Percentiles rank a stretch among this genome's conserved stretches.
Conservation (phyloP, 2,113 vertebrate genomes). For the Ochotona princeps region DNA sequence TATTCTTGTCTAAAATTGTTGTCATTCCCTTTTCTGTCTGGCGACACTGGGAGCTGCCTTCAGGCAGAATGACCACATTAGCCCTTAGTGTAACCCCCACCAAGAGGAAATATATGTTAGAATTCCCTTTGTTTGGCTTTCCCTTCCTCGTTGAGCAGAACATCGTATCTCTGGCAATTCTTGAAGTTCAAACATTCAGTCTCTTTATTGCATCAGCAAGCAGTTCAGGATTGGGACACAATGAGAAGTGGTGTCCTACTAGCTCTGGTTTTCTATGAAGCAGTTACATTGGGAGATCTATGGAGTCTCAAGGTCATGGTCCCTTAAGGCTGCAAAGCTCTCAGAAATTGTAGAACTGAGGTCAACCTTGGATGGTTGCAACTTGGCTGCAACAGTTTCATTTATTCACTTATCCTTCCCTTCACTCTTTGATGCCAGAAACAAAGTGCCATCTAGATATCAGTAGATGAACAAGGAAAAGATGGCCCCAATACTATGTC, state of each 20-base stretch:
- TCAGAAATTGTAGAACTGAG: not conserved
- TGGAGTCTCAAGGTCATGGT: not conserved
- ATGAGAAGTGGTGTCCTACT: not conserved
- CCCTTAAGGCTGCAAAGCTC: not conserved
- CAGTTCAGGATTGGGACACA: not conserved
- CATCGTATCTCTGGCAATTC: constrained; percentile 18
- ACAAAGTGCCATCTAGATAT: not conserved
- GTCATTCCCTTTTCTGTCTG: constrained; percentile 68
- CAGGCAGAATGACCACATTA: not conserved
- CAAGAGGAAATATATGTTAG: constrained; percentile 39
- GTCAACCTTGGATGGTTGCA: not conserved
- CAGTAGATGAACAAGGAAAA: not conserved
- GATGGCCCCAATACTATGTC: not conserved
- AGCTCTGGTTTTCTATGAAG: not conserved
- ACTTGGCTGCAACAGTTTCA: not conserved
- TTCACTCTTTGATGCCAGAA: constrained; percentile 26
- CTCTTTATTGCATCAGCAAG: not conserved
- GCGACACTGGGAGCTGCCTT: constrained; percentile 17
- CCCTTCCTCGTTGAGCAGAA: constrained; percentile 1
- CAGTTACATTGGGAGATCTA: not conserved
- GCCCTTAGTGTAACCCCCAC: constrained; percentile 10
- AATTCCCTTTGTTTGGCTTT: constrained; percentile 27
- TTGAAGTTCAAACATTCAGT: not conserved
- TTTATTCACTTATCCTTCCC: not conserved
- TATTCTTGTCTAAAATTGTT: constrained; percentile 51